Conservation (phyloP, 2,113 vertebrate genomes). For the Zosterops japonicus region DNA sequence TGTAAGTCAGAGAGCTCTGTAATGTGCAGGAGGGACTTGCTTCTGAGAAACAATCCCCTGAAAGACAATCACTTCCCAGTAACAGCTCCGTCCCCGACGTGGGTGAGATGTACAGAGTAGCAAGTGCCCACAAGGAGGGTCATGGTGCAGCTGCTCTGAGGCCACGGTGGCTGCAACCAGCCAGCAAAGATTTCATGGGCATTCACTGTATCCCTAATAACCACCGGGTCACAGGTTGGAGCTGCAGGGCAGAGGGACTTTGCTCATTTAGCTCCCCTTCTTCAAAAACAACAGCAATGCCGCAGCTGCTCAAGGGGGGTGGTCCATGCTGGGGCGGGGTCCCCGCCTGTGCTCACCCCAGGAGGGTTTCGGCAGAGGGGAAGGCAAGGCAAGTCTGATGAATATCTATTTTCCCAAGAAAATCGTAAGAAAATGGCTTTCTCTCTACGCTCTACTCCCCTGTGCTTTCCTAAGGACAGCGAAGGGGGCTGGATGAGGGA, state of each 20-base stretch:
- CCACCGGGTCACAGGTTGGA: rapidly evolving
- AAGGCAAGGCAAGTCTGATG: background rate
- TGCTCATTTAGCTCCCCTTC: background rate
- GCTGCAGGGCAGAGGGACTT: background rate
- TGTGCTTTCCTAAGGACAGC: background rate
- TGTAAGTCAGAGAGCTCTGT: background rate
- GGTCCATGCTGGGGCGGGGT: rapidly evolving
- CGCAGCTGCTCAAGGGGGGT: background rate
- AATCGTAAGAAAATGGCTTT: background rate
- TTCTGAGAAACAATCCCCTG: background rate
- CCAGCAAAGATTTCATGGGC: background rate
- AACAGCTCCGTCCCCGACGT: background rate
- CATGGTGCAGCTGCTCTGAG: background rate
- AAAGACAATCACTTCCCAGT: background rate
- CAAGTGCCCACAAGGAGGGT: background rate
- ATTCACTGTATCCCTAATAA: background rate
- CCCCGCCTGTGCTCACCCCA: background rate
- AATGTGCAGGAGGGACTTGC: background rate
- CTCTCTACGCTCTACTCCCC: background rate
- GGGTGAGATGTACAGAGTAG: rapidly evolving
- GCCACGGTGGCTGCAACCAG: background rate
- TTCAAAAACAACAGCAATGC: background rate
- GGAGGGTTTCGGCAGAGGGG: background rate
- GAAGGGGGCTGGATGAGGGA: background rate
- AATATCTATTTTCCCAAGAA: background rate